phyloP scores from a whole-genome alignment of 2,113 vertebrate genomes.

The Zingel zingel region DNA sequence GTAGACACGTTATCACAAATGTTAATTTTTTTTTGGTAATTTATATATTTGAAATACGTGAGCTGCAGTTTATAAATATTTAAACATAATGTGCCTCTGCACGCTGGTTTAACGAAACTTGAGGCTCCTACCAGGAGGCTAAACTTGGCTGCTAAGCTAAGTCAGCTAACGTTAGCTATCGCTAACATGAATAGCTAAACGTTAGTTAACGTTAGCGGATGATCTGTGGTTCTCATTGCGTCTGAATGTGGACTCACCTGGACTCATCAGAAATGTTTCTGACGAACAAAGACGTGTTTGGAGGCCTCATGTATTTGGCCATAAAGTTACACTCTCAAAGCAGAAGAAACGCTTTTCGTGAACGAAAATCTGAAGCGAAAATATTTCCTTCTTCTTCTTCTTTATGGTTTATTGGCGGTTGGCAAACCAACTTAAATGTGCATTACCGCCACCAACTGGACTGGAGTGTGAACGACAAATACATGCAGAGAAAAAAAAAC shows the following conservation, averaged over 20 bases:
- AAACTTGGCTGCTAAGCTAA: slow-evolving; percentile 51
- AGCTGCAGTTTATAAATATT: neutral
- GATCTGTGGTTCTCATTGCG: no score
- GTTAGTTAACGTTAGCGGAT: neutral
- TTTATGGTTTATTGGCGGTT: no score
- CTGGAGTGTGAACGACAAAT: no score
- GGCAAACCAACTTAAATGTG: no score
- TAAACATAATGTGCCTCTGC: neutral
- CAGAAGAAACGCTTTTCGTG: neutral
- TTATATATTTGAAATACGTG: no score
- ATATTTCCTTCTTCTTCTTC: neutral
- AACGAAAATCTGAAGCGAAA: slow-evolving; percentile 15
- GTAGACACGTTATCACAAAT: fast-evolving
- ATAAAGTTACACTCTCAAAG: slow-evolving; percentile 70
- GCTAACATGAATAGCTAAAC: neutral
- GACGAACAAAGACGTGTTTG: slow-evolving; percentile 95
- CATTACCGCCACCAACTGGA: no score
- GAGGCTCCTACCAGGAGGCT: slow-evolving; percentile 15
- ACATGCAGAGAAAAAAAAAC: no score
- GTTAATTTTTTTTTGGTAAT: neutral
- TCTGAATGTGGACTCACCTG: slow-evolving; percentile 84
- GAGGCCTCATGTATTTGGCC: slow-evolving; percentile 93
- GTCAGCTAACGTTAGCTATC: slow-evolving; percentile 16
- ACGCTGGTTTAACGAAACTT: neutral
- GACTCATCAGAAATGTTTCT: slow-evolving; percentile 97